Evolutionary conservation across 1,140 invertebrate species (phyloP).

Genomic region (Pygmarrhopalites habei): DNA sequence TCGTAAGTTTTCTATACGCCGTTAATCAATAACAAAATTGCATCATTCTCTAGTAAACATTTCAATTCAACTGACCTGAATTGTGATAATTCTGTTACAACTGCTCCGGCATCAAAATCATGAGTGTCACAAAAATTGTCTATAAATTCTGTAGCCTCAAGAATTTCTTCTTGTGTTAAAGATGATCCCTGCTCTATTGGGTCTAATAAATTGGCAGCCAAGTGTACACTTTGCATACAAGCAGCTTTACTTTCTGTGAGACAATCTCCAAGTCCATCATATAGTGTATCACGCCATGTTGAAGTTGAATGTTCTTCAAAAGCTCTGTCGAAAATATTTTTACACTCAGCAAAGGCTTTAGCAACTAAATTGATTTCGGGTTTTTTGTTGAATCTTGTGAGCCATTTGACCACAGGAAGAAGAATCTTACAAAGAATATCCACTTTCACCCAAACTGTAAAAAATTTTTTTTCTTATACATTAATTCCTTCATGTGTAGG

Average conservation of each 20-base stretch:
- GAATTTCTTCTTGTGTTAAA: neutral
- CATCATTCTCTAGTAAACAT: no score
- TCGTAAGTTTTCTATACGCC: no score
- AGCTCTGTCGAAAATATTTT: no score
- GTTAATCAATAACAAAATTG: no score
- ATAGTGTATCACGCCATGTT: neutral
- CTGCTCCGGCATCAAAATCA: neutral
- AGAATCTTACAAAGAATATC: neutral
- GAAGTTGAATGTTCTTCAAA: neutral
- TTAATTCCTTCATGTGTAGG: no score
- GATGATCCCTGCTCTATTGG: neutral
- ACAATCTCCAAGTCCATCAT: neutral
- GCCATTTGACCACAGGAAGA: conserved; percentile 1
- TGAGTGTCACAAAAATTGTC: neutral
- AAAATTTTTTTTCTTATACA: no score
- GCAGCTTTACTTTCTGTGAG: neutral
- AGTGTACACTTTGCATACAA: neutral
- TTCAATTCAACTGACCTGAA: no score
- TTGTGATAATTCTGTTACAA: neutral
- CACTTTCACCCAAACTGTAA: neutral
- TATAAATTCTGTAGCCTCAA: conserved; percentile 1
- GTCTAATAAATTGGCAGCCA: neutral
- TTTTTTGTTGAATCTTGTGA: neutral
- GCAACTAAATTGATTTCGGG: neutral
- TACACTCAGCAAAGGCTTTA: neutral